phyloP scores from a whole-genome alignment of 2,888 invertebrate genomes.

The Lepidocyrtinus sp. region DNA sequence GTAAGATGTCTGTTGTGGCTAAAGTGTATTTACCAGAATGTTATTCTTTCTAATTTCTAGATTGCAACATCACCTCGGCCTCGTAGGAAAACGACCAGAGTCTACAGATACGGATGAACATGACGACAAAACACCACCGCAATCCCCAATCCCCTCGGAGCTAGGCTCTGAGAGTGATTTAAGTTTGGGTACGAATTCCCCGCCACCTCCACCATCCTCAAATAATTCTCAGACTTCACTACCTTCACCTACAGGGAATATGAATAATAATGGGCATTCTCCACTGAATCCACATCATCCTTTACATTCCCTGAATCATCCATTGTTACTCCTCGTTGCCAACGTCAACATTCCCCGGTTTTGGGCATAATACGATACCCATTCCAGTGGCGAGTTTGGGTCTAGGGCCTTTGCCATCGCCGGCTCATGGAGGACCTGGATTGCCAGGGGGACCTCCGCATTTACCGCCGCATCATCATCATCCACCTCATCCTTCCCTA shows the following conservation, averaged over 20 bases:
- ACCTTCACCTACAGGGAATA: conserved; percentile 58
- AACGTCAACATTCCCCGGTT: conserved; percentile 55
- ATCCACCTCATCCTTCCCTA: conserved; percentile 60
- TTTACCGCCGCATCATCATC: conserved; percentile 61
- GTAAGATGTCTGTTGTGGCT: conserved; percentile 14
- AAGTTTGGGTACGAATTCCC: conserved; percentile 69
- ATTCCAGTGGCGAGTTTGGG: conserved; percentile 68
- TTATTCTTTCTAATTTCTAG: conserved; percentile 39
- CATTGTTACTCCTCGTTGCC: conserved; percentile 49
- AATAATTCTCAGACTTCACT: conserved; percentile 63
- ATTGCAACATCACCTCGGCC: conserved; percentile 69
- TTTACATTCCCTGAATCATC: conserved; percentile 44
- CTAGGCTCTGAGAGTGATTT: conserved; percentile 68
- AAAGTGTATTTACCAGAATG: neutral
- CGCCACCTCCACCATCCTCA: conserved; percentile 67
- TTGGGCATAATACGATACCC: conserved; percentile 66
- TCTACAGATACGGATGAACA: conserved; percentile 68
- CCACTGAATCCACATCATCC: conserved; percentile 56
- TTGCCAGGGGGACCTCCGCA: conserved; percentile 31
- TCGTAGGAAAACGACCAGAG: conserved; percentile 67
- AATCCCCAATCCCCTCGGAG: conserved; percentile 66
- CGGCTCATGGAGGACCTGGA: conserved; percentile 63
- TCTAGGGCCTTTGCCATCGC: conserved; percentile 62
- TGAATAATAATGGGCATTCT: conserved; percentile 45
- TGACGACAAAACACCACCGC: conserved; percentile 65